These are phyloP conservation scores for Hypsibius dujardini DNA, from an alignment of 1,140 invertebrate genomes.

Conservation along the genomic window DNA sequence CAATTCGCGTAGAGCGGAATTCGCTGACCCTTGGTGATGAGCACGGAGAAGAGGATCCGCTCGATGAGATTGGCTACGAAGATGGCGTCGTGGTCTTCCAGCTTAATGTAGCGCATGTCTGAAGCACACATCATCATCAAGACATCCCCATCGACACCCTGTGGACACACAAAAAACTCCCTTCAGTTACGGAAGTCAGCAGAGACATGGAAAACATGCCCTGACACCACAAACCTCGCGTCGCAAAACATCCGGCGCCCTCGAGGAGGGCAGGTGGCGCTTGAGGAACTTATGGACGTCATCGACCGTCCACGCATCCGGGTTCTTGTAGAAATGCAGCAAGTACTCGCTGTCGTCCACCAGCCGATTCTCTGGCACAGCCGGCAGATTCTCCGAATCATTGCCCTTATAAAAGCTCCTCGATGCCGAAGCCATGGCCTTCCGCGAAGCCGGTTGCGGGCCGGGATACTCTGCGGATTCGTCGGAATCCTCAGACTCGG, in stretches of 20 bases:
- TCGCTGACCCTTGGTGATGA: neutral
- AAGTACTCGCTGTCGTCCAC: conserved; percentile 15
- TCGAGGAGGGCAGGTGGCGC: neutral
- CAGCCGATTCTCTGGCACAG: neutral
- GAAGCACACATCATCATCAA: conserved; percentile 9
- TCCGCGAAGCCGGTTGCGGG: no score
- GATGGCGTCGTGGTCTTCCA: neutral
- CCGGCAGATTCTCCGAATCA: neutral
- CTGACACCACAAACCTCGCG: neutral
- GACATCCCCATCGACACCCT: conserved; percentile 5
- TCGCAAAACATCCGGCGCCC: conserved; percentile 3
- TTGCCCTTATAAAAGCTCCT: no score
- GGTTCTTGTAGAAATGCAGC: conserved; percentile 5
- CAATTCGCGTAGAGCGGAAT: conserved; percentile 1
- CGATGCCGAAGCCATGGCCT: no score
- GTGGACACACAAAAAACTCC: neutral
- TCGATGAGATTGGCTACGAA: conserved; percentile 2
- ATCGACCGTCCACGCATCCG: neutral
- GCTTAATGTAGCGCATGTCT: neutral
- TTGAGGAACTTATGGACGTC: neutral
- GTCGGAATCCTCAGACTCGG: no score
- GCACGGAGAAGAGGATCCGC: neutral
- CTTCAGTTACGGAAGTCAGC: neutral
- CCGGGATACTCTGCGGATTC: no score
- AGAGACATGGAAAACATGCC: neutral